Conservation (phyloP, 2,888 invertebrate species). For the Polydrusus cervinus region DNA sequence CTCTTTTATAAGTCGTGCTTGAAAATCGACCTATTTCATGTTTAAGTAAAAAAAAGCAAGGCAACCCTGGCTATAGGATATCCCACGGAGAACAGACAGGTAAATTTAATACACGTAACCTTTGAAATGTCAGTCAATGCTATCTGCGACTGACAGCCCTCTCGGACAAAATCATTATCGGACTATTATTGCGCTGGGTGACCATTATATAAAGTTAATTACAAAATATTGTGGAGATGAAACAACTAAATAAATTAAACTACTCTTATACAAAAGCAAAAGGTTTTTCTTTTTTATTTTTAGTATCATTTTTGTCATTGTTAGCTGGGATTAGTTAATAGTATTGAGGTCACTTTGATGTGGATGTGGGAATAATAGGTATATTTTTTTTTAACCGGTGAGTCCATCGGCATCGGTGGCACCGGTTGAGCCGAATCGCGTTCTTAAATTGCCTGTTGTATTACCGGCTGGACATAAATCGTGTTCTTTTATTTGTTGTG, state of each 20-base stretch:
- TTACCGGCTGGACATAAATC: too few relatives aligned
- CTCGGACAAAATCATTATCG: conserved; percentile 54
- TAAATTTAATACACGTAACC: conserved; percentile 53
- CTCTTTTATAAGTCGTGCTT: too few relatives aligned
- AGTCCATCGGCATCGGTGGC: too few relatives aligned
- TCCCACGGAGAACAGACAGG: conserved; percentile 38
- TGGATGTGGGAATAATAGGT: too few relatives aligned
- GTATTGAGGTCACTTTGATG: too few relatives aligned
- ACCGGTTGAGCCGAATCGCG: too few relatives aligned
- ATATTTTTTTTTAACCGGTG: too few relatives aligned
- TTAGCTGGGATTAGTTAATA: too few relatives aligned
- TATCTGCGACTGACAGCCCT: conserved; percentile 53
- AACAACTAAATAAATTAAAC: conserved; percentile 26
- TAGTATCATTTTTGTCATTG: too few relatives aligned
- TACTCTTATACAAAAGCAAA: neutral
- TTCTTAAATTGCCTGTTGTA: too few relatives aligned
- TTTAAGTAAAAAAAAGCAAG: neutral
- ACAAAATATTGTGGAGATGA: conserved; percentile 30
- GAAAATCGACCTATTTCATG: too few relatives aligned
- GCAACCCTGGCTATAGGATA: conserved; percentile 9
- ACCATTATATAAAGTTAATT: conserved; percentile 53
- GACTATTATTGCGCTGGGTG: conserved; percentile 39
- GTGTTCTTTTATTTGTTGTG: too few relatives aligned
- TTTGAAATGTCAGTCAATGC: conserved; percentile 53
- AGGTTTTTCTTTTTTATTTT: neutral